Percentiles rank a stretch among this genome's conserved stretches.
Evolutionary conservation across 2,113 vertebrate species (phyloP).

Genomic region (Crotophaga sulcirostris): DNA sequence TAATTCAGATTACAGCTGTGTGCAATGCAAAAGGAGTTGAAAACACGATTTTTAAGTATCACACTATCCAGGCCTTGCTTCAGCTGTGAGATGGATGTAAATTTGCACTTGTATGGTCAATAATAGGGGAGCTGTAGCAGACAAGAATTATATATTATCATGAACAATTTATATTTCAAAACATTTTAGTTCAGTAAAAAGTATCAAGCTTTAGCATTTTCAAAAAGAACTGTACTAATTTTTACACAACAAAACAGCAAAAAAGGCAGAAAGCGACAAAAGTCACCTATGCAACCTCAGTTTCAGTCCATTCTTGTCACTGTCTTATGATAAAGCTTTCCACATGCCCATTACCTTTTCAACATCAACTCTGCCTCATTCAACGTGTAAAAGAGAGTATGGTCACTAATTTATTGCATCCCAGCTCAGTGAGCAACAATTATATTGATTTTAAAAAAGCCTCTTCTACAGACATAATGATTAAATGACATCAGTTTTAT

Average conservation of each 20-base stretch:
- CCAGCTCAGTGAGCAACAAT: background rate
- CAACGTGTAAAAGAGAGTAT: fast-evolving
- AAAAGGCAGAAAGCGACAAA: background rate
- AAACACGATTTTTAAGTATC: background rate
- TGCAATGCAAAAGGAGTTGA: background rate
- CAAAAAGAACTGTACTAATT: background rate
- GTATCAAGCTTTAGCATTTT: background rate
- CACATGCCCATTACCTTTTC: background rate
- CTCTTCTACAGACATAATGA: background rate
- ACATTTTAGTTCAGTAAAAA: background rate
- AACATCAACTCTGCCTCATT: background rate
- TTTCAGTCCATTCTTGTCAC: background rate
- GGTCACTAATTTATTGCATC: background rate
- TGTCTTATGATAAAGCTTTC: background rate
- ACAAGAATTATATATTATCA: background rate
- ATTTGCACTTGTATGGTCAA: background rate
- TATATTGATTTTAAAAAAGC: background rate
- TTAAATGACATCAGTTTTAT: background rate
- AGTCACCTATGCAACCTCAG: background rate
- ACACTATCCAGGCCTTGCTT: background rate
- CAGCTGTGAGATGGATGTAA: background rate
- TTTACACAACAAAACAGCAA: background rate
- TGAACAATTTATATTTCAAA: background rate
- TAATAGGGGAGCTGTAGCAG: background rate
- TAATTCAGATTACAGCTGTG: background rate